These are phyloP conservation scores for Sitta carolinensis DNA, from an alignment of 2,797 vertebrate genomes.

Conservation along the genomic window DNA sequence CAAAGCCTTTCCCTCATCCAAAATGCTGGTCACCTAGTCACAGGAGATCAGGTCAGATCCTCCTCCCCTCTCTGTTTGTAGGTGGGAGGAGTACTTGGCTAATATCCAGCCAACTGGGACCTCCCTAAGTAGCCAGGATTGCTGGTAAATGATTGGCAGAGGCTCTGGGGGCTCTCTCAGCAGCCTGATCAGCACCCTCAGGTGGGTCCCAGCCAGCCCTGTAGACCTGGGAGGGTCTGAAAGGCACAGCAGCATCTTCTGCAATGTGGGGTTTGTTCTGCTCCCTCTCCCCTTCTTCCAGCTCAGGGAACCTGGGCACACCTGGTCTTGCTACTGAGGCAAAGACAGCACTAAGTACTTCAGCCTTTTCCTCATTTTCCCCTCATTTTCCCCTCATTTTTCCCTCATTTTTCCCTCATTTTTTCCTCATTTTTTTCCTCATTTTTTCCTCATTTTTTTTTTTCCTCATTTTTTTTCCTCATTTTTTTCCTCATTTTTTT, in stretches of 20 bases:
- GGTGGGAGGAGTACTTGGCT: background rate
- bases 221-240: background rate
- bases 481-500: too few species aligned
- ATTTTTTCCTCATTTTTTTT: too few species aligned
- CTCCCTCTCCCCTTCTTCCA: background rate
- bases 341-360: background rate
- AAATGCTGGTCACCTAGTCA: accelerated
- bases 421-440: too few species aligned
- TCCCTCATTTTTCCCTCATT: too few species aligned
- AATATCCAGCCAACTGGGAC: background rate
- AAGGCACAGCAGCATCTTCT: background rate
- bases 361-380: background rate
- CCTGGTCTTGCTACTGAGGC: background rate
- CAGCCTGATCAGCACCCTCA: background rate
- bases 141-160: too few species aligned
- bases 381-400: too few species aligned
- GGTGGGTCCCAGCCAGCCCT: background rate
- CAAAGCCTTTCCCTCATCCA: background rate
- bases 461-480: too few species aligned
- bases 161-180: background rate
- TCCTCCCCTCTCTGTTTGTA: background rate
- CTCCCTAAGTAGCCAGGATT: background rate
- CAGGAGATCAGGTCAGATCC: background rate
- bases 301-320: background rate
- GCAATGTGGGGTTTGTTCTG: background rate